These are phyloP conservation scores for Microtus oregoni DNA, from an alignment of 2,113 vertebrate genomes.

Conservation along the genomic window DNA sequence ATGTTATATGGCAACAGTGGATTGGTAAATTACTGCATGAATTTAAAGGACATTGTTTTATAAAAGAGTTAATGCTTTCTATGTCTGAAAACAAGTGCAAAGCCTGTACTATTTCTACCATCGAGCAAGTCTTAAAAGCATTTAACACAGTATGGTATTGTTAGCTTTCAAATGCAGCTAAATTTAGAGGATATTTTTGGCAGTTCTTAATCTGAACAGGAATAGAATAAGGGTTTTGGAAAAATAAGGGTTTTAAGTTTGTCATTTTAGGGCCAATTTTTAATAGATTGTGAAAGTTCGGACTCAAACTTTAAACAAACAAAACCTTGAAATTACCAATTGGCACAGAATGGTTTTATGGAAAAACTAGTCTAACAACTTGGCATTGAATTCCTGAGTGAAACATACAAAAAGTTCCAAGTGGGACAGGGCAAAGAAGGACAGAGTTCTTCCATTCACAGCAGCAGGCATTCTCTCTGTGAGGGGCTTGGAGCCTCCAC, in stretches of 20 bases:
- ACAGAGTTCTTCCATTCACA: slow-evolving; percentile 85
- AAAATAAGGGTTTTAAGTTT: slow-evolving; percentile 73
- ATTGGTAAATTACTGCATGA: slow-evolving; percentile 3
- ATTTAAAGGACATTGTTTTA: neutral
- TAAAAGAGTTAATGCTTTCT: neutral
- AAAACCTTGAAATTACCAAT: slow-evolving; percentile 82
- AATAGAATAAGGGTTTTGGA: slow-evolving; percentile 82
- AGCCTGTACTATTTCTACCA: neutral
- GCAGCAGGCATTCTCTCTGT: slow-evolving; percentile 90
- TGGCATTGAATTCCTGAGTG: slow-evolving; percentile 86
- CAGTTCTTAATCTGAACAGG: slow-evolving; percentile 41
- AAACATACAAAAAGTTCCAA: slow-evolving; percentile 85
- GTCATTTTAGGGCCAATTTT: slow-evolving; percentile 82
- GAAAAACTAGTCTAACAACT: slow-evolving; percentile 89
- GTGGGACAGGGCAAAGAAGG: slow-evolving; percentile 42
- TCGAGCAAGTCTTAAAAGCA: slow-evolving; percentile 36
- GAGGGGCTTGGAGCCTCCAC: neutral
- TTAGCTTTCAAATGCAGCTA: neutral
- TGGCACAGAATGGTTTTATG: slow-evolving; percentile 84
- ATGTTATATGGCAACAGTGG: slow-evolving; percentile 2
- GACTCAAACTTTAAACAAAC: slow-evolving; percentile 80
- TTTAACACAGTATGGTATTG: slow-evolving; percentile 1
- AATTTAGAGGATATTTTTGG: slow-evolving; percentile 49
- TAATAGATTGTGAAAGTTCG: slow-evolving; percentile 82
- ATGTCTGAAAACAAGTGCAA: slow-evolving; percentile 14